Conservation (phyloP, 1,140 invertebrate genomes). For the Rhagoletis pomonella region DNA sequence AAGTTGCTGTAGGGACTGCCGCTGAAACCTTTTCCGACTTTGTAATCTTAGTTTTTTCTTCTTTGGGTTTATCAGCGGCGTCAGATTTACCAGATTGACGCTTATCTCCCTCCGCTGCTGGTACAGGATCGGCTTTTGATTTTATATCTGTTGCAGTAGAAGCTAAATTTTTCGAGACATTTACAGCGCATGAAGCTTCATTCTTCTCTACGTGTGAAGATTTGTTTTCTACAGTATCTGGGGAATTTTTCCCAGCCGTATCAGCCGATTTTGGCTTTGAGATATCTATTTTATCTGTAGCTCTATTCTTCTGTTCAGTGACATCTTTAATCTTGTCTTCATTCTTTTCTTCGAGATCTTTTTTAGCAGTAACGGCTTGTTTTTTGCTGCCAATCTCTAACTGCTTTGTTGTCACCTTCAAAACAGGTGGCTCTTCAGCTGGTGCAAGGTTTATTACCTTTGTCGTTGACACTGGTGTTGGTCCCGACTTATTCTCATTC, state of each 20-base stretch:
- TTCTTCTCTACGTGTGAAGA: background rate
- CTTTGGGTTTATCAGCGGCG: background rate
- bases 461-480: background rate
- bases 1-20: background rate
- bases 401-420: background rate
- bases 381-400: constrained; percentile 6
- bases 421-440: background rate
- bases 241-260: background rate
- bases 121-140: background rate
- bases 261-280: background rate
- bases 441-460: background rate
- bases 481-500: background rate
- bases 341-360: background rate
- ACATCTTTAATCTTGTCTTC: background rate
- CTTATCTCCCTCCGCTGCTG: background rate
- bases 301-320: background rate
- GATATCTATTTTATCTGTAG: background rate
- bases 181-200: background rate
- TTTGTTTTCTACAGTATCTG: background rate
- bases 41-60: constrained; percentile 35
- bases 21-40: background rate
- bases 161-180: background rate
- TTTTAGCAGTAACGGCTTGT: background rate
- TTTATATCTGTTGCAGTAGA: background rate
- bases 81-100: background rate